A percentile compares a stretch with the other conserved stretches of the same genome.
phyloP scores from a whole-genome alignment of 1,140 invertebrate species.

The Andricus grossulariae region DNA sequence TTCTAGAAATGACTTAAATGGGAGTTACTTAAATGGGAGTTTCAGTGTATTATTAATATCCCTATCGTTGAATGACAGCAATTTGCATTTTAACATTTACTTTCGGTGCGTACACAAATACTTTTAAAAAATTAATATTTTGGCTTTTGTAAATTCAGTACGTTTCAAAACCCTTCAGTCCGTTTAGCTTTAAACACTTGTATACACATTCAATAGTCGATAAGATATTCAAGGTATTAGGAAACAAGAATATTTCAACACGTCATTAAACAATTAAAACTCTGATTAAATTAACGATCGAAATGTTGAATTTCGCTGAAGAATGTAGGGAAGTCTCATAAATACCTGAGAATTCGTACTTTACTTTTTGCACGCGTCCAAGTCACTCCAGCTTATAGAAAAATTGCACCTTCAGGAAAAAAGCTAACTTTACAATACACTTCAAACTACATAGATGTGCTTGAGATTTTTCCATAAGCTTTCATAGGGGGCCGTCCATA shows the following conservation, averaged over 20 bases:
- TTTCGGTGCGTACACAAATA: conserved; percentile 7
- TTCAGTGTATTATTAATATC: background rate
- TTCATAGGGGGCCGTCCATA: too few species aligned
- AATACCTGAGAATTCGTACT: background rate
- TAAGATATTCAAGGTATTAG: background rate
- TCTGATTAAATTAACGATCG: conserved; percentile 3
- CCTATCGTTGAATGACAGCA: background rate
- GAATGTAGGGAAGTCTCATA: background rate
- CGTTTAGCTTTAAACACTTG: background rate
- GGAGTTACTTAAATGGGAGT: too few species aligned
- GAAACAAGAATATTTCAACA: background rate
- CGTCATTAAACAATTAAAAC: conserved; percentile 1
- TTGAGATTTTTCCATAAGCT: too few species aligned
- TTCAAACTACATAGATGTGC: background rate
- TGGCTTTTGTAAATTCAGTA: background rate
- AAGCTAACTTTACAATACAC: background rate
- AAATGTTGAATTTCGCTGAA: background rate
- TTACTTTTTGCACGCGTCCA: background rate
- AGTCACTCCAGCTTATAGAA: background rate
- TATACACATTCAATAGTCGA: background rate
- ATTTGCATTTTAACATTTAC: background rate
- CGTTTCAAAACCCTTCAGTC: background rate
- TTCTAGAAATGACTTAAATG: too few species aligned
- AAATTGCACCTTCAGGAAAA: background rate
- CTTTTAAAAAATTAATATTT: background rate